Evolutionary conservation across 2,888 invertebrate genomes (phyloP).

Genomic region (Rhagophthalmus giganteus): DNA sequence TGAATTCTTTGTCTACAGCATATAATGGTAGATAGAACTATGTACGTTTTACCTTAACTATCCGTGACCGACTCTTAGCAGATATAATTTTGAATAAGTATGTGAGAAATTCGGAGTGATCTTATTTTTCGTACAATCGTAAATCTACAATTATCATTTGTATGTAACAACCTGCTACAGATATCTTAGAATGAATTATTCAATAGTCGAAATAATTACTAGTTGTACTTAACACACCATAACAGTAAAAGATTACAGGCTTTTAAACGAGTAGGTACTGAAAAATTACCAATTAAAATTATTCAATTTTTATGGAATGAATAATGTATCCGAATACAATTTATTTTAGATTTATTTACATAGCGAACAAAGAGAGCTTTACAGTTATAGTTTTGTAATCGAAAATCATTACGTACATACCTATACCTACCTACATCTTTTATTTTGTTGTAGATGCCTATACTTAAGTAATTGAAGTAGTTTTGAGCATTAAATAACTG

Average conservation of each 20-base stretch:
- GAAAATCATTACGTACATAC: too few species aligned
- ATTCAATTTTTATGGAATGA: background rate
- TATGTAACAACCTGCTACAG: conserved; percentile 5
- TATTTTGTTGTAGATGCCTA: too few species aligned
- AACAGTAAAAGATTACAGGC: conserved; percentile 2
- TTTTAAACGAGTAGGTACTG: background rate
- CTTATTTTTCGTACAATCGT: background rate
- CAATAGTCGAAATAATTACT: conserved; percentile 7
- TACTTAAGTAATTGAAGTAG: too few species aligned
- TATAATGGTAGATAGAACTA: too few species aligned
- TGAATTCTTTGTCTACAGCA: too few species aligned
- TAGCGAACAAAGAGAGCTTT: background rate
- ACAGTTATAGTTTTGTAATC: background rate
- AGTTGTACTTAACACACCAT: conserved; percentile 7
- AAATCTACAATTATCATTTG: background rate
- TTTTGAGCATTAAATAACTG: too few species aligned
- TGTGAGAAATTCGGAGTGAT: background rate
- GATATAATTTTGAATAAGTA: background rate
- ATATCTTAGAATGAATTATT: conserved; percentile 10
- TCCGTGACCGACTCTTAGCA: background rate
- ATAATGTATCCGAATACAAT: background rate
- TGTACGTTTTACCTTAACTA: background rate
- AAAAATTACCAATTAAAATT: background rate
- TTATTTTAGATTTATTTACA: too few species aligned
- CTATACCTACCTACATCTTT: too few species aligned